Evolutionary conservation across 2,888 invertebrate species (phyloP), one percentile per base, ranked within the genome.

Genomic region (Hirudinaria manillensis): DNA sequence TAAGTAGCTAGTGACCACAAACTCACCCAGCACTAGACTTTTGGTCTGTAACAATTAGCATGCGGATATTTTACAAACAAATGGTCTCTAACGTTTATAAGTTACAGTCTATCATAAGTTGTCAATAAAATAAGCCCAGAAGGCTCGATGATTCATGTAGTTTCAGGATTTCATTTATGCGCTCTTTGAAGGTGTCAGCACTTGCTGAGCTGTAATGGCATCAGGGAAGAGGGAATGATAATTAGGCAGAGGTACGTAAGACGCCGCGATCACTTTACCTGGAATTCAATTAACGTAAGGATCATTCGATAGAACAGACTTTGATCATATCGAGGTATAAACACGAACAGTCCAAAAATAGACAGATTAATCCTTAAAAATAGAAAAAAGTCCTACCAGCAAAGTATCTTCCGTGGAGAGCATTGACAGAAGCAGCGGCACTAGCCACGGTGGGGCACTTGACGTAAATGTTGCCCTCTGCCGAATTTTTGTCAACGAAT

Each of bases 141-240:
- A n/a, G n/a, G n/a, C n/a, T n/a, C n/a, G n/a, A n/a, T n/a, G n/a
- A n/a, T n/a, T n/a, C n/a, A n/a, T n/a, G n/a, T n/a, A n/a, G n/a
- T n/a, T n/a, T n/a, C n/a, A n/a, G n/a, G n/a, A n/a, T n/a, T n/a
- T n/a, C n/a, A n/a, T n/a, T n/a, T n/a, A n/a, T n/a, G n/a, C n/a
- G n/a, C n/a, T n/a, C n/a, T 27, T 70, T 27, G 74, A 74, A 21
- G 74, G 74, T 55, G 67, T 65, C 45, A 76, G 27, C 10, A 65
- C 16, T 27, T 65, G 66, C 66, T 19, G 27, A 10, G 66, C 21
- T 65, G 24, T 24, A 10, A 79, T 77, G 67, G 76, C 72, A 56
- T 97, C 97, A 0, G 97, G 94, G 87, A 99, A 99, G 80, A 99
- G 87, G 75, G 93, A 92, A 87, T 98, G 97, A 87, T 98, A 99